Conservation (phyloP, 1,140 invertebrate species). For the Grapholita molesta region DNA sequence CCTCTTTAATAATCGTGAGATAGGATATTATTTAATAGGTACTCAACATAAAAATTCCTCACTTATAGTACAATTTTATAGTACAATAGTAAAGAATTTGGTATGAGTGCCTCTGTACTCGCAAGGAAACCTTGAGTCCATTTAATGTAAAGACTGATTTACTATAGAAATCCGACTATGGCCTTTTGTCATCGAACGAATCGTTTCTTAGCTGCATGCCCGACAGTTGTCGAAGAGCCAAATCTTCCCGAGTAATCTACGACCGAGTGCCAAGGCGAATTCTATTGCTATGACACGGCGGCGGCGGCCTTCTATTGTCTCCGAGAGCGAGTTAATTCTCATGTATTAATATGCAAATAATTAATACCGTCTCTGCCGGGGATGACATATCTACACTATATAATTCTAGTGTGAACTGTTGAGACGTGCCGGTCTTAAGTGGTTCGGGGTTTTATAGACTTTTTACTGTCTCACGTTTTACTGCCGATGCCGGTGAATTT, state of each 20-base stretch:
- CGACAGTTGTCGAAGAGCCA: constrained; percentile 53
- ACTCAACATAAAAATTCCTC: too few species aligned
- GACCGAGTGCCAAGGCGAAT: constrained; percentile 56
- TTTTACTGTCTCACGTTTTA: constrained; percentile 8
- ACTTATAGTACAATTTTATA: too few species aligned
- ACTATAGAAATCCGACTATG: too few species aligned
- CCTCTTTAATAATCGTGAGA: too few species aligned
- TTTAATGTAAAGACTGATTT: too few species aligned
- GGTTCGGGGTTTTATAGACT: constrained; percentile 2
- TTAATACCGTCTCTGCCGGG: background rate
- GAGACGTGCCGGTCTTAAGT: background rate
- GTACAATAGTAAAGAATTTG: too few species aligned
- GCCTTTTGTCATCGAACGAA: constrained; percentile 11
- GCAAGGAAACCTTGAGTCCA: too few species aligned
- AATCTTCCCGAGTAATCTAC: constrained; percentile 46
- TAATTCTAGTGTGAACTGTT: constrained; percentile 1
- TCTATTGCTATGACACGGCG: constrained; percentile 59
- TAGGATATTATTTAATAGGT: too few species aligned
- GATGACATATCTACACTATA: background rate
- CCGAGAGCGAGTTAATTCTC: constrained; percentile 46
- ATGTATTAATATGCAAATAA: constrained; percentile 18
- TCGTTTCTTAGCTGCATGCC: constrained; percentile 18
- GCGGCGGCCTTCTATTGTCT: constrained; percentile 60
- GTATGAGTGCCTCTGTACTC: too few species aligned
- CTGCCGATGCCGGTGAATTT: constrained; percentile 2